phyloP scores from a whole-genome alignment of 2,797 vertebrate species.

The Luscinia luscinia region DNA sequence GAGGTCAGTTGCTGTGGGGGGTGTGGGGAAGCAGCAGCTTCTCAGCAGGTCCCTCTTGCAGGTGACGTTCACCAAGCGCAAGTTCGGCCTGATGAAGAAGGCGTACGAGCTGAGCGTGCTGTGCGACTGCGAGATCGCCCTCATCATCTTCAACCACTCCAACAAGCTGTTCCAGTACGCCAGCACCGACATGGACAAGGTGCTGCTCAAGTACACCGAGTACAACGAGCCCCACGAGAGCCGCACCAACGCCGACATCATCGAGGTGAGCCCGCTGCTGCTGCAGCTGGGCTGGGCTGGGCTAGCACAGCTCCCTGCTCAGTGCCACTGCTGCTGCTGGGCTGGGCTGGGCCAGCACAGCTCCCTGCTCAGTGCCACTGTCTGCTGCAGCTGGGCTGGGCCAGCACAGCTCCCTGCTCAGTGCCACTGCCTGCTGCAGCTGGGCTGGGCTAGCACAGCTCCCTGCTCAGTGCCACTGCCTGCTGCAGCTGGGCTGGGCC shows the following conservation, averaged over 20 bases:
- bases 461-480: no score
- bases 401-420: no score
- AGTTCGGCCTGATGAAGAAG: slow-evolving; percentile 91
- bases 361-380: no score
- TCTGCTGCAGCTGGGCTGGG: no score
- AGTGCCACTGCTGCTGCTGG: no score
- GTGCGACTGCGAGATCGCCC: slow-evolving; percentile 96
- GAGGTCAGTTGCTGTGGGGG: neutral
- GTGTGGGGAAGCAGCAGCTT: neutral
- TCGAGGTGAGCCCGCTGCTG: slow-evolving; percentile 81
- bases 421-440: no score
- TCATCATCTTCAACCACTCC: slow-evolving; percentile 99
- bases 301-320: no score
- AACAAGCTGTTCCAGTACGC: slow-evolving; percentile 98
- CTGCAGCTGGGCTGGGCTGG: no score
- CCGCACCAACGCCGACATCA: slow-evolving; percentile 95
- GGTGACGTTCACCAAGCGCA: slow-evolving; percentile 98
- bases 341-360: no score
- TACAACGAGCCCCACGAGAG: slow-evolving; percentile 98
- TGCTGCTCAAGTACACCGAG: slow-evolving; percentile 92
- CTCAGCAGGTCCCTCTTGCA: slow-evolving; percentile 31
- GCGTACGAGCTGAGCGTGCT: slow-evolving; percentile 89
- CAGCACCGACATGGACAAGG: slow-evolving; percentile 94
- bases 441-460: no score
- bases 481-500: no score